Conservation (phyloP, 2,888 invertebrate genomes). For the Drosophila quinaria region DNA sequence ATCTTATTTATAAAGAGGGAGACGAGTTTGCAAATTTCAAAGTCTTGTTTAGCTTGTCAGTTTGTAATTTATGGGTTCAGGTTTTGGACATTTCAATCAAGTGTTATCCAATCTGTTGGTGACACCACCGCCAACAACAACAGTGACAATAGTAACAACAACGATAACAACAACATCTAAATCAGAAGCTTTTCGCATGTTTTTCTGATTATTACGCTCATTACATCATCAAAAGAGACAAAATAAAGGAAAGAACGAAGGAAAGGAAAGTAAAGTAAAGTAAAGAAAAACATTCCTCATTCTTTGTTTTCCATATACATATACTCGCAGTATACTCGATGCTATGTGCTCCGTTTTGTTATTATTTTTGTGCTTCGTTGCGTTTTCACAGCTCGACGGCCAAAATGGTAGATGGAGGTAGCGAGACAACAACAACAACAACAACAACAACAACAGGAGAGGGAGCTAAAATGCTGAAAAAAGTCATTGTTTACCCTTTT, state of each 20-base stretch:
- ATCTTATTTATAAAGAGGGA: conserved; percentile 18
- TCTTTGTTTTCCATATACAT: conserved; percentile 43
- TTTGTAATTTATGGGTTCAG: conserved; percentile 50
- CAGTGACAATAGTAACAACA: conserved; percentile 31
- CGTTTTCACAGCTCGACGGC: conserved; percentile 70
- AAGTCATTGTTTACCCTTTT: conserved; percentile 74
- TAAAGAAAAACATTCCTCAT: conserved; percentile 66
- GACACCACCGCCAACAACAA: conserved; percentile 41
- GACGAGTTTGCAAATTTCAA: conserved; percentile 12
- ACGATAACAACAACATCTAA: conserved; percentile 31
- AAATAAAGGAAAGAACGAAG: conserved; percentile 3
- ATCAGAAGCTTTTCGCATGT: conserved; percentile 57
- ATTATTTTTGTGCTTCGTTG: conserved; percentile 78
- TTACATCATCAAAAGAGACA: conserved; percentile 63
- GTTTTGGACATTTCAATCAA: conserved; percentile 60
- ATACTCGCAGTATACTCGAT: conserved; percentile 10
- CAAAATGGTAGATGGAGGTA: neutral
- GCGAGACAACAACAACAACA: neutral
- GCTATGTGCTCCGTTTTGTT: conserved; percentile 58
- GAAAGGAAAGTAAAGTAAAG: conserved; percentile 24
- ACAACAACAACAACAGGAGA: neutral
- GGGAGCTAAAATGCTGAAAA: conserved; percentile 28
- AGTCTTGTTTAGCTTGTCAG: conserved; percentile 41
- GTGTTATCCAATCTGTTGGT: conserved; percentile 50
- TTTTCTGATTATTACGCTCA: conserved; percentile 77